Evolutionary conservation across 2,797 vertebrate genomes (phyloP), one percentile per base, ranked within the genome.

Genomic region (Agapornis canus): DNA sequence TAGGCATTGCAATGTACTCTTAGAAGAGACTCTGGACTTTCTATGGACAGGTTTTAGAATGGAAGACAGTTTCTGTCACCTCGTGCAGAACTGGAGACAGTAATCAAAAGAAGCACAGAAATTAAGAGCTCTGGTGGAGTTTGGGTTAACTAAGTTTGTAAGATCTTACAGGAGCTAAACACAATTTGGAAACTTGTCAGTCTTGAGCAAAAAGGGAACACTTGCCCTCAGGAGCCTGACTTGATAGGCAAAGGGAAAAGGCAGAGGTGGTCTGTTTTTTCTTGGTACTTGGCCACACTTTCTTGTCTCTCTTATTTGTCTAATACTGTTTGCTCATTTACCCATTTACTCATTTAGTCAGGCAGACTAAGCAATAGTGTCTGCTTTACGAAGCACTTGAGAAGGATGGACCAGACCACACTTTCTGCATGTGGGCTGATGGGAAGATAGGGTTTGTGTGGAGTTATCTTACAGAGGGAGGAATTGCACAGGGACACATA

Each of bases 391-490:
- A 15, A 81, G 26, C 29, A 13, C 32, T 79, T 52, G 52, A n/a
- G 63, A 47, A 66, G 35, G 29, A 14, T 54, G 68, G 35, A 27
- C 39, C 49, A 27, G 59, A 71, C 5, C 2, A 25, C 10, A 5
- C 8, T 57, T 71, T 43, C 29, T 48, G 31, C 19, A 1, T 6
- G 20, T 1, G 1, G 27, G 27, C 13, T 0, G 2, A 4, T 57
- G 47, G 75, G 66, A 26, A 57, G 52, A 6, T 82, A 64, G 39
- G 19, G 22, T 25, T 35, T 7, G 2, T 3, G 17, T 35, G 31
- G 32, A 39, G 27, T 29, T 61, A 17, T 14, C 57, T 87, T n/a
- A n/a, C 6, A 7, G 13, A 7, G 10, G 4, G 4, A 32, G 26
- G 19, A 65, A 39, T n/a, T 65, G 25, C 39, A 32, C 0, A 71